Percentiles rank a stretch among this genome's conserved stretches.
These are phyloP conservation scores for Naja naja DNA, from an alignment of 2,113 vertebrate species.

Conservation along the genomic window DNA sequence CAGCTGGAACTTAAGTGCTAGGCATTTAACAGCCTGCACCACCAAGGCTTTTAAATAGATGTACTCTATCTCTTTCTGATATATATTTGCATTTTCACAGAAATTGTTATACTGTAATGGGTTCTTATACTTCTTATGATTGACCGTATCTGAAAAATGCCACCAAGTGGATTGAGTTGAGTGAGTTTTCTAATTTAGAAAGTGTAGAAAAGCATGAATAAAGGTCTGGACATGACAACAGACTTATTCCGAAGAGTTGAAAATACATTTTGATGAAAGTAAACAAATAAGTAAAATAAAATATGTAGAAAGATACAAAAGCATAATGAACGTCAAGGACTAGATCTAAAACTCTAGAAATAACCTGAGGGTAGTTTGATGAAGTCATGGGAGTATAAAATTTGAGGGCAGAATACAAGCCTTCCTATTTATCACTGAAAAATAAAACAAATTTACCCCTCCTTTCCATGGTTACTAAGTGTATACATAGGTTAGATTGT, in stretches of 20 bases:
- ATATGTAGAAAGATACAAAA: background rate
- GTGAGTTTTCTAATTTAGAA: background rate
- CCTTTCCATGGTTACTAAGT: background rate
- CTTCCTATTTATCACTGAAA: background rate
- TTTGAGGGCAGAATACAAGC: background rate
- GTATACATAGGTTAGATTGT: too few species aligned
- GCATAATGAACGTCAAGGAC: too few species aligned
- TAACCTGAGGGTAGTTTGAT: background rate
- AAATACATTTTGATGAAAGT: background rate
- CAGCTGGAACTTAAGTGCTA: too few species aligned
- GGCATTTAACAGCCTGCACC: too few species aligned
- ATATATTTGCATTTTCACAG: background rate
- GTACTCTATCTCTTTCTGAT: background rate
- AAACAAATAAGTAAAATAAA: background rate
- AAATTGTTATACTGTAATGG: background rate
- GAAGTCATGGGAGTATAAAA: background rate
- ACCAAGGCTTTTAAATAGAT: background rate
- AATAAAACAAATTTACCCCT: background rate
- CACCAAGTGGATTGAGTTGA: background rate
- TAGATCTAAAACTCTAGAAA: too few species aligned
- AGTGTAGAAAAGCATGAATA: too few species aligned
- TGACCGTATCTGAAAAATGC: background rate
- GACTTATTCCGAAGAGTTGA: background rate
- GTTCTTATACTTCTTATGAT: background rate
- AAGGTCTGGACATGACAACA: background rate